Percentiles rank a stretch among this genome's conserved stretches.
phyloP scores from a whole-genome alignment of 2,888 invertebrate species.

The Drosophila koepferae region DNA sequence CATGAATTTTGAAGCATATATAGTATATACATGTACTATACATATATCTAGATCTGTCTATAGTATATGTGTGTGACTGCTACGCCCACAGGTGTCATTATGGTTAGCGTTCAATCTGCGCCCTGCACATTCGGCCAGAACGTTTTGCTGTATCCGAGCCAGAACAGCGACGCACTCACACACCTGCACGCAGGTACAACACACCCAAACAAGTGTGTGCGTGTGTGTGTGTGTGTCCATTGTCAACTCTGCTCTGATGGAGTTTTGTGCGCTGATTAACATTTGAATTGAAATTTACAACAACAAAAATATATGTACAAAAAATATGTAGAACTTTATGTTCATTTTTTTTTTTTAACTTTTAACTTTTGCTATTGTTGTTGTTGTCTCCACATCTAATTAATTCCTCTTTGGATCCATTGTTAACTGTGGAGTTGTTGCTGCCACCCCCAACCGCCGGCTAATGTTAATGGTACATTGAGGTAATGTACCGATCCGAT shows the following conservation, averaged over 20 bases:
- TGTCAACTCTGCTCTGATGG: constrained; percentile 65
- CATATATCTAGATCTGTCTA: not conserved
- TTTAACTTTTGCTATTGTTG: constrained; percentile 22
- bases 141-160: constrained; percentile 61
- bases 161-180: constrained; percentile 64
- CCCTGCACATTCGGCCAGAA: constrained; percentile 73
- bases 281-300: constrained; percentile 75
- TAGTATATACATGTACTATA: not conserved
- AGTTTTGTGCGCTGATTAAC: constrained; percentile 74
- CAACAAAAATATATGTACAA: not conserved
- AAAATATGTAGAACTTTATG: constrained; percentile 53
- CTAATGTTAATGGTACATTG: constrained; percentile 69
- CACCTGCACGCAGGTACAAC: constrained; percentile 58
- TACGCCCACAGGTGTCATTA: constrained; percentile 77
- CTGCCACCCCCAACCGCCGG: constrained; percentile 45
- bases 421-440: constrained; percentile 69
- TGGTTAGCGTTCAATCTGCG: constrained; percentile 59
- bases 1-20: constrained; percentile 59
- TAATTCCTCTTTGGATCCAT: constrained; percentile 78
- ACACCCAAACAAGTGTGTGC: constrained; percentile 51
- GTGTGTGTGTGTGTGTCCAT: constrained; percentile 34
- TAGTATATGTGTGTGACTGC: constrained; percentile 9
- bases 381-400: constrained; percentile 81
- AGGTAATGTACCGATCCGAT: constrained; percentile 61
- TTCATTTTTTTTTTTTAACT: constrained; percentile 14